Base-by-base conservation (phyloP, 2,113 vertebrate species). In the Zapus hudsonius region DNA sequence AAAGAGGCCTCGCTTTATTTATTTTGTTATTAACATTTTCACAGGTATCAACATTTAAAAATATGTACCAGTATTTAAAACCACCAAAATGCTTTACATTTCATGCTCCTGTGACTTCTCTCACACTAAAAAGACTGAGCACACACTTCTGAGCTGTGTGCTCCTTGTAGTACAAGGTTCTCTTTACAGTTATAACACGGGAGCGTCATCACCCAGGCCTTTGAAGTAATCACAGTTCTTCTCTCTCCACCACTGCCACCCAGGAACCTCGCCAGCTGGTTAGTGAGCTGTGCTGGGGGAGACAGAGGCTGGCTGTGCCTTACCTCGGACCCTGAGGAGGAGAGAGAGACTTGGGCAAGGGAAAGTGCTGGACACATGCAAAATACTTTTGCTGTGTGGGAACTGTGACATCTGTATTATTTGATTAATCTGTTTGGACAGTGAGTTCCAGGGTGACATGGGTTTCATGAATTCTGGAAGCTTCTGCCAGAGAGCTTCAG, bases 121-220 rank as follows among this genome's bases (percentile, higher is more conserved):
- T 44, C 44, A 33, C 13, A 44, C 20, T 25, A 9, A 55, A 29
- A 3, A 9, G 20, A 9, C 25, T 47, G 29, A 9, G 44, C 55
- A 2, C n/a, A 16, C 27, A 17, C 33, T 29, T 6, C 52, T 20
- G 0, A 2, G 25, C 23, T 7, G 38, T 20, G 11, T 38, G 16
- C 52, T 67, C 63, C 63, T 57, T 25, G 5, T 42, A 22, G 19
- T 33, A 31, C 31, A 27, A 74, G 33, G 25, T 38, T 52, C 25
- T 64, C n/a, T 42, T 44, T 19, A 73, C 19, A 33, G 63, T 25
- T 7, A 67, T 27, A 59, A 29, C 12, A 73, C 23, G 17, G 40
- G n/a, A 63, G 13, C 25, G n/a, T 15, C 38, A 5, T n/a, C 19
- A 29, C 47, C 63, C 19, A 59, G 69, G 69, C 25, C 44, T 31